phyloP scores from a whole-genome alignment of 2,113 vertebrate species.

The Lasiurus borealis region DNA sequence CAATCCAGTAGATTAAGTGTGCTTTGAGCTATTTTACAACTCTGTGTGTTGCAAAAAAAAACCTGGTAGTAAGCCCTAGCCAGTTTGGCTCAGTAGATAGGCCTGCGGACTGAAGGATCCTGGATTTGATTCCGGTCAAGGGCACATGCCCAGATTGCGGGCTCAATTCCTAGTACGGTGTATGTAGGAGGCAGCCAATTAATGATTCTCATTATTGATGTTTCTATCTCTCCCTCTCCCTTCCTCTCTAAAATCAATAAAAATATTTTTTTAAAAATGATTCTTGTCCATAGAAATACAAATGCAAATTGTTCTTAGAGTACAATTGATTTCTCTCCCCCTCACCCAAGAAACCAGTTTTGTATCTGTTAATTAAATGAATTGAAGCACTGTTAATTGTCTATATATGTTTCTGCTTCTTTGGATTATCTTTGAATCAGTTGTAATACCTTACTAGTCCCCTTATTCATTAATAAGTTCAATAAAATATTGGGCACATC shows the following conservation, averaged over 20 bases:
- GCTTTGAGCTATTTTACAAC: neutral
- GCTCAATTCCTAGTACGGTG: neutral
- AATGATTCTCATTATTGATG: no score
- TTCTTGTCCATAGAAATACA: constrained; percentile 37
- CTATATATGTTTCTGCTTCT: neutral
- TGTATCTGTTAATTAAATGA: neutral
- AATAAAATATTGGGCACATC: constrained; percentile 28
- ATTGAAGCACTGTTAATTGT: neutral
- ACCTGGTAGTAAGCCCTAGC: neutral
- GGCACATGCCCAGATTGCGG: neutral
- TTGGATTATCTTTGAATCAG: neutral
- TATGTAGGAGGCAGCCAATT: neutral
- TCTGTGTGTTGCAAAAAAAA: neutral
- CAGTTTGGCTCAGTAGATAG: no score
- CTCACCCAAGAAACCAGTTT: neutral
- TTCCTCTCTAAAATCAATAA: no score
- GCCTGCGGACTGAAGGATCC: no score
- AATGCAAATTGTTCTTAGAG: neutral
- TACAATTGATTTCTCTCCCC: neutral
- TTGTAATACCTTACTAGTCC: neutral
- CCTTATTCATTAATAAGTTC: neutral
- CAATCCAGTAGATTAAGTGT: neutral
- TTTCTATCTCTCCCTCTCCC: no score
- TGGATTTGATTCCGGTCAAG: no score
- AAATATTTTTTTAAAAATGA: neutral